Conservation (phyloP, 2,113 vertebrate species). For the Hydrochoerus hydrochaeris region DNA sequence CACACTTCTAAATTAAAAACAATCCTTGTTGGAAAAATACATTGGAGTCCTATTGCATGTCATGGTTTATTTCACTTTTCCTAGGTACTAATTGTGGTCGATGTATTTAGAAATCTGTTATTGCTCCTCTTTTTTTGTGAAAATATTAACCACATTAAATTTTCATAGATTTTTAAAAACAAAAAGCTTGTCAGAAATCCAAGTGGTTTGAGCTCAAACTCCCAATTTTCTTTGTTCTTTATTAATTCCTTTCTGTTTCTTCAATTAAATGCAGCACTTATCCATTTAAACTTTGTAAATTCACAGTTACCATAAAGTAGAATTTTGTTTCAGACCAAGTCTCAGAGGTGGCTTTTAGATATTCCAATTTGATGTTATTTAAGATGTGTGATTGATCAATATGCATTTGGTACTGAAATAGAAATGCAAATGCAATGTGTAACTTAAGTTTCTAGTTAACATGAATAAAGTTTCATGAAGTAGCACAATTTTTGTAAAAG, state of each 20-base stretch:
- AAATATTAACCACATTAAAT: background rate
- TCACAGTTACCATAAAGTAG: background rate
- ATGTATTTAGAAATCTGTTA: background rate
- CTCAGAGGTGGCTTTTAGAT: background rate
- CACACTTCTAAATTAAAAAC: background rate
- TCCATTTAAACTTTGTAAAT: background rate
- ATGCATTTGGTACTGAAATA: background rate
- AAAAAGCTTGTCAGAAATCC: background rate
- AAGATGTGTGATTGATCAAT: background rate
- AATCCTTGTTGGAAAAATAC: background rate
- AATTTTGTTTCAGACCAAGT: background rate
- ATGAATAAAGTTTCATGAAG: background rate
- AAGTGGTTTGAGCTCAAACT: background rate
- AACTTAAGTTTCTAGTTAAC: slow-evolving; percentile 17
- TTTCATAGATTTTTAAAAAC: background rate
- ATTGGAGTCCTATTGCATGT: background rate
- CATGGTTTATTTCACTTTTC: background rate
- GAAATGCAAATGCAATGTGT: background rate
- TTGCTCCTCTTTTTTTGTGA: background rate
- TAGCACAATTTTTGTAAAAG: slow-evolving; percentile 44
- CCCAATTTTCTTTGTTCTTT: slow-evolving; percentile 22
- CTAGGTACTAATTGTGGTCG: background rate
- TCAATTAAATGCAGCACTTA: background rate
- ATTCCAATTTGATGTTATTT: background rate
- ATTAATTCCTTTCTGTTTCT: background rate